phyloP scores from a whole-genome alignment of 2,113 vertebrate genomes.

The Electrona antarctica region DNA sequence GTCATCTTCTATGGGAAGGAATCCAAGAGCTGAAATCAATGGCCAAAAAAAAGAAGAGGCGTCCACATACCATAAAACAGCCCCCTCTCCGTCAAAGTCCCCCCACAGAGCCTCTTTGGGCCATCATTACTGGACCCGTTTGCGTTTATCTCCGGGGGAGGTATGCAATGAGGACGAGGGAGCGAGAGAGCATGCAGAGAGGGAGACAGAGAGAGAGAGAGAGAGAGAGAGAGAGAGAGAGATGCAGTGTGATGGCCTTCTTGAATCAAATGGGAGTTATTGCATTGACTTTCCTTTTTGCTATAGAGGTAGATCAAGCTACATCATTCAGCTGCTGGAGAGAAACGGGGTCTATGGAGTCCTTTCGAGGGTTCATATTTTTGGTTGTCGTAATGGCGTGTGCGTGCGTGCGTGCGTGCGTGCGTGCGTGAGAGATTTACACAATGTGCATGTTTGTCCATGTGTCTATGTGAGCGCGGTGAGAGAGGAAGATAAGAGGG shows the following conservation, averaged over 20 bases:
- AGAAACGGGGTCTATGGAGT: constrained; percentile 12
- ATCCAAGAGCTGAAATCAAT: constrained; percentile 67
- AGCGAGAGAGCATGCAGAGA: constrained; percentile 30
- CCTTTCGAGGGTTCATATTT: constrained; percentile 40
- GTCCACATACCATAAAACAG: constrained; percentile 61
- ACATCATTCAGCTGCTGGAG: constrained; percentile 22
- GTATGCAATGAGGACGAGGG: constrained; percentile 40
- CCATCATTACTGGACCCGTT: constrained; percentile 33
- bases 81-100: constrained; percentile 47
- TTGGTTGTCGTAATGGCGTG: neutral
- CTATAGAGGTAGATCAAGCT: constrained; percentile 20
- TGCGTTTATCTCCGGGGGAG: constrained; percentile 34
- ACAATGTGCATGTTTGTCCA: neutral
- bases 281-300: constrained; percentile 35
- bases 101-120: constrained; percentile 62
- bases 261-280: constrained; percentile 49
- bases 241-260: constrained; percentile 38
- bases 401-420: neutral
- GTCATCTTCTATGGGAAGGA: constrained; percentile 54
- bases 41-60: constrained; percentile 28
- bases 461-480: constrained; percentile 1
- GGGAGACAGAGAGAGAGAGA: constrained; percentile 10
- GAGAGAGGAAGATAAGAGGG: constrained; percentile 14
- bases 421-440: neutral
- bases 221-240: constrained; percentile 21